Conservation (phyloP, 2,888 invertebrate genomes). For the Pycnomerus fuliginosus region DNA sequence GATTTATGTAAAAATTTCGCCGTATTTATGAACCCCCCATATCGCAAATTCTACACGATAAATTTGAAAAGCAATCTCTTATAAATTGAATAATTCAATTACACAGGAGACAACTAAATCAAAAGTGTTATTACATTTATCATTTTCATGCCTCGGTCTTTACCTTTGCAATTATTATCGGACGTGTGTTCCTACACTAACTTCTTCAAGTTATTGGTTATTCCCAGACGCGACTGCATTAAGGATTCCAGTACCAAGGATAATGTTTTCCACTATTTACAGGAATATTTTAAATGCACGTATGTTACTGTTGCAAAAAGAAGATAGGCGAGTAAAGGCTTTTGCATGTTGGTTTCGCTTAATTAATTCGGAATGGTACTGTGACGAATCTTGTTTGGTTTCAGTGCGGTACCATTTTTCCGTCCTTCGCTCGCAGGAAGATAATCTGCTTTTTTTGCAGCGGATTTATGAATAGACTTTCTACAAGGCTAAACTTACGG, state of each 20-base stretch:
- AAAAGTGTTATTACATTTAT: slow-evolving; percentile 7
- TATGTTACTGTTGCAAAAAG: slow-evolving; percentile 7
- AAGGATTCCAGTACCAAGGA: slow-evolving; percentile 13
- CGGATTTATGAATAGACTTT: too few species aligned
- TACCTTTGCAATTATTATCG: slow-evolving; percentile 8
- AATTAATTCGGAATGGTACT: slow-evolving; percentile 15
- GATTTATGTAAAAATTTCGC: slow-evolving; percentile 15
- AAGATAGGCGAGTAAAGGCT: slow-evolving; percentile 6
- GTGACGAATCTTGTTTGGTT: too few species aligned
- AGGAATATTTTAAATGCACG: slow-evolving; percentile 7
- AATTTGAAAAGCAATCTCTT: slow-evolving; percentile 17
- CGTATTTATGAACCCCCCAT: slow-evolving; percentile 15
- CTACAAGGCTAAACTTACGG: slow-evolving; percentile 19
- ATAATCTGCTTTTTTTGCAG: too few species aligned
- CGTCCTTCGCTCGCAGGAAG: too few species aligned
- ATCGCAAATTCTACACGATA: slow-evolving; percentile 5
- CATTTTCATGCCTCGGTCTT: slow-evolving; percentile 6
- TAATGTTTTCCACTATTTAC: slow-evolving; percentile 17
- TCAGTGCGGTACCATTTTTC: too few species aligned
- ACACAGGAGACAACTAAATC: slow-evolving; percentile 10
- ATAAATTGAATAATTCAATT: too few species aligned
- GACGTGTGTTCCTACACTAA: slow-evolving; percentile 1
- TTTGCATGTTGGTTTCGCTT: slow-evolving; percentile 6
- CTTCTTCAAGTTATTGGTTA: slow-evolving; percentile 6
- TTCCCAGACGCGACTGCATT: slow-evolving; percentile 7